These are phyloP conservation scores for Brachynemurus nebulosus DNA, from an alignment of 2,888 invertebrate species.

Conservation along the genomic window DNA sequence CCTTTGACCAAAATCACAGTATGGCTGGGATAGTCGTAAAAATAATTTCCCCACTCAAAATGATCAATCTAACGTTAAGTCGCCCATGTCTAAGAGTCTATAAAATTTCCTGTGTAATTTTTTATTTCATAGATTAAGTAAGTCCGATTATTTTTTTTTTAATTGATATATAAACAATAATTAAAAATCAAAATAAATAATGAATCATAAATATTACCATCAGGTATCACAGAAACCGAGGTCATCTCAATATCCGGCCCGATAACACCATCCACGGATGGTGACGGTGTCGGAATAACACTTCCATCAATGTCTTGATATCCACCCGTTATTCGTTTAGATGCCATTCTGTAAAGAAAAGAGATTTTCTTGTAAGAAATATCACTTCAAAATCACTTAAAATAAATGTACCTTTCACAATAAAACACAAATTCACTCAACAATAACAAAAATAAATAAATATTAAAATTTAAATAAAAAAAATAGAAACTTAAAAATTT, in stretches of 20 bases:
- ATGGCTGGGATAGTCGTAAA: no score
- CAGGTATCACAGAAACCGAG: constrained; percentile 64
- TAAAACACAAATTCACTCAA: no score
- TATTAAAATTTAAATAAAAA: no score
- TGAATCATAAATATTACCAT: constrained; percentile 38
- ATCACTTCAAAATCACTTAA: no score
- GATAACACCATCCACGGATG: constrained; percentile 32
- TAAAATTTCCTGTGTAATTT: constrained; percentile 7
- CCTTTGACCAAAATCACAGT: no score
- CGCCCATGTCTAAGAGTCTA: constrained; percentile 2
- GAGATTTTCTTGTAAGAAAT: no score
- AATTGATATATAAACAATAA: background rate
- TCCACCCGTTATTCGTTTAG: constrained; percentile 39
- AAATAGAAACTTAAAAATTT: no score
- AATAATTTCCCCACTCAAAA: no score
- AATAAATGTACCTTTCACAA: no score
- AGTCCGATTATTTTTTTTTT: constrained; percentile 13
- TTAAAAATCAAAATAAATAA: background rate
- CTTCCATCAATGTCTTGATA: constrained; percentile 46
- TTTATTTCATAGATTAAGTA: constrained; percentile 7
- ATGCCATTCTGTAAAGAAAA: constrained; percentile 27
- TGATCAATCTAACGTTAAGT: no score
- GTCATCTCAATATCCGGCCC: constrained; percentile 63
- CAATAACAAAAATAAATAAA: no score
- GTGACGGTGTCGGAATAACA: constrained; percentile 30